Percentiles rank a stretch among this genome's conserved stretches.
Evolutionary conservation across 2,888 invertebrate species (phyloP).

Genomic region (Drosophila ustulata): DNA sequence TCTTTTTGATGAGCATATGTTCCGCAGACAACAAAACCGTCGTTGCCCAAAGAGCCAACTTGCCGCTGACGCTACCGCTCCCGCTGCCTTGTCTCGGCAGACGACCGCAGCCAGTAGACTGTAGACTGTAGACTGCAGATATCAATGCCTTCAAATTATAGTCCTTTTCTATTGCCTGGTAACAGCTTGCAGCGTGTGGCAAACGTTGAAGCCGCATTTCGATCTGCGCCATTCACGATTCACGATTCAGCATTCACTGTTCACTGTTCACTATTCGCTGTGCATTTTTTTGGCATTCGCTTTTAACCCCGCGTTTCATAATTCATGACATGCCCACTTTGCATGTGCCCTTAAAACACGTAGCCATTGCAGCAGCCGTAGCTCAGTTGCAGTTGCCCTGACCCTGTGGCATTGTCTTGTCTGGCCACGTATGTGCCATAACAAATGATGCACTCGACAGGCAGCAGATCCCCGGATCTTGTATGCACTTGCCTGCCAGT

Average conservation of each 20-base stretch:
- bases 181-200: slow-evolving; percentile 63
- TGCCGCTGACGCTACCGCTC: not conserved
- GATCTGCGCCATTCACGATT: slow-evolving; percentile 19
- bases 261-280: slow-evolving; percentile 7
- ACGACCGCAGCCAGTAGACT: slow-evolving; percentile 14
- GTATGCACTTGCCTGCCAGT: slow-evolving; percentile 9
- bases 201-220: slow-evolving; percentile 14
- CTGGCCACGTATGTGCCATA: slow-evolving; percentile 76
- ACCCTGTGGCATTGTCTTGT: slow-evolving; percentile 70
- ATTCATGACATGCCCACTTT: slow-evolving; percentile 58
- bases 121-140: slow-evolving; percentile 31
- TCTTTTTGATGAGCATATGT: slow-evolving; percentile 82
- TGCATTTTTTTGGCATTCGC: slow-evolving; percentile 40
- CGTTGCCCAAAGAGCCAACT: slow-evolving; percentile 36
- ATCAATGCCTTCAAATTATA: slow-evolving; percentile 65
- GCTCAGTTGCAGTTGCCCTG: slow-evolving; percentile 32
- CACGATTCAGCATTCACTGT: slow-evolving; percentile 1
- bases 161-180: slow-evolving; percentile 37
- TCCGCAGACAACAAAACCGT: slow-evolving; percentile 64
- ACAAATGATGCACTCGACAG: slow-evolving; percentile 72
- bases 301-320: slow-evolving; percentile 49
- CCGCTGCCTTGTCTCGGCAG: not conserved
- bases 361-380: slow-evolving; percentile 35
- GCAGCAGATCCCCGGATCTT: slow-evolving; percentile 24
- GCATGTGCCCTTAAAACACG: slow-evolving; percentile 60